phyloP scores from a whole-genome alignment of 2,888 invertebrate genomes.

The Anticlea derivata region DNA sequence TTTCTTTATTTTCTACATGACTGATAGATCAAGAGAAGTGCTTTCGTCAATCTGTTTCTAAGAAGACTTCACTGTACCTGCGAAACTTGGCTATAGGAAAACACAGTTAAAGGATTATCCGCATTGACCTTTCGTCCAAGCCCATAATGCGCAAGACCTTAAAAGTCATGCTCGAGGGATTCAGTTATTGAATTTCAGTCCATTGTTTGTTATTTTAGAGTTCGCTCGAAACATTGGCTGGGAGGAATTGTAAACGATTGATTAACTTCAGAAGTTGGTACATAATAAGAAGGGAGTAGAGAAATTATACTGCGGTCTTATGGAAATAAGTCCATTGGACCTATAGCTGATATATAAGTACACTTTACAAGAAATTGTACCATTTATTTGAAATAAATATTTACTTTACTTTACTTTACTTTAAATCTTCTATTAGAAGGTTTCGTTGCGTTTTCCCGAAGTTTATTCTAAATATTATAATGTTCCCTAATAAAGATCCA shows the following conservation, averaged over 20 bases:
- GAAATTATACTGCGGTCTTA: neutral
- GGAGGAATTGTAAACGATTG: conserved; percentile 47
- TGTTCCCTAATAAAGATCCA: too few species aligned
- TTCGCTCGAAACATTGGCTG: conserved; percentile 53
- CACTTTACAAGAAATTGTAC: too few species aligned
- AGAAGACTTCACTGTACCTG: too few species aligned
- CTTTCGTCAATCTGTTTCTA: too few species aligned
- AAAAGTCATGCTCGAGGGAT: conserved; percentile 55
- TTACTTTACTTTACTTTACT: too few species aligned
- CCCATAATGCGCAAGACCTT: conserved; percentile 46
- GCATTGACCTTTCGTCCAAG: conserved; percentile 37
- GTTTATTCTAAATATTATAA: too few species aligned
- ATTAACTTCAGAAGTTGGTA: conserved; percentile 37
- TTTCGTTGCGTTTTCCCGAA: too few species aligned
- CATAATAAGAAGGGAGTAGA: neutral
- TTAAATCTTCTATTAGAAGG: too few species aligned
- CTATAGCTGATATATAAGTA: neutral
- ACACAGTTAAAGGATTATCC: conserved; percentile 43
- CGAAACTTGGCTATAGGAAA: too few species aligned
- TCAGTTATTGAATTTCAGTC: conserved; percentile 66
- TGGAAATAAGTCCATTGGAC: neutral
- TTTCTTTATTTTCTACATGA: too few species aligned
- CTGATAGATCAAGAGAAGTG: too few species aligned
- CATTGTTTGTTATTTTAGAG: conserved; percentile 65
- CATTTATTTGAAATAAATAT: too few species aligned